Percentiles rank a stretch among this genome's conserved stretches.
Conservation (phyloP, 2,113 vertebrate species). For the Onychostoma macrolepis region DNA sequence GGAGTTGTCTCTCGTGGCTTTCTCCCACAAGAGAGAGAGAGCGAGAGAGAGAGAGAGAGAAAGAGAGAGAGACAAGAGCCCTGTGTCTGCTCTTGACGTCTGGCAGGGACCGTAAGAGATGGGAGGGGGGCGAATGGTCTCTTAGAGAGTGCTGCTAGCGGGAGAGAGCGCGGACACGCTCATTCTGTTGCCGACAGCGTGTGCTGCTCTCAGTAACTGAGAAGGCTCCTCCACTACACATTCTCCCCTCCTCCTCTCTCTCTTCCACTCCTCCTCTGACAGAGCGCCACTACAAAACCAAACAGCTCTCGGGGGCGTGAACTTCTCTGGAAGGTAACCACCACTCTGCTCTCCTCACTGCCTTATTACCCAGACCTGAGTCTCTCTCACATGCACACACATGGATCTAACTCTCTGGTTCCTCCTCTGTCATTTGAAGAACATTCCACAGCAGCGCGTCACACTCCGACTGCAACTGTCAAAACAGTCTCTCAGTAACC, state of each 20-base stretch:
- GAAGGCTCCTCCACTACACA: conserved; percentile 66
- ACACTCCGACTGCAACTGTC: conserved; percentile 76
- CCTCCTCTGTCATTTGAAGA: conserved; percentile 52
- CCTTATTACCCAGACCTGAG: conserved; percentile 71
- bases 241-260: conserved; percentile 66
- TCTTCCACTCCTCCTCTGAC: conserved; percentile 70
- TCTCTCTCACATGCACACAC: conserved; percentile 44
- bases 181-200: conserved; percentile 71
- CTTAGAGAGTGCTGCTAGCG: conserved; percentile 52
- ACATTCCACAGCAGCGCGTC: conserved; percentile 68
- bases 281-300: conserved; percentile 69
- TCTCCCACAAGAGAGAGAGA: conserved; percentile 33
- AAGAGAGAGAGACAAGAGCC: conserved; percentile 45
- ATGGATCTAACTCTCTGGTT: conserved; percentile 60
- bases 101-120: conserved; percentile 24
- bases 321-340: conserved; percentile 82
- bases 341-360: conserved; percentile 66
- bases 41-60: conserved; percentile 1
- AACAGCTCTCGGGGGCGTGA: conserved; percentile 84
- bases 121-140: conserved; percentile 6
- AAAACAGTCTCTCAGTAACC: conserved; percentile 74
- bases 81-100: conserved; percentile 56
- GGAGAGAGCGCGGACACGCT: conserved; percentile 69
- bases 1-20: conserved; percentile 29
- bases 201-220: conserved; percentile 72